Evolutionary conservation across 2,888 invertebrate genomes (phyloP), one percentile per base, ranked within the genome.

Genomic region (Spilarctia lutea): DNA sequence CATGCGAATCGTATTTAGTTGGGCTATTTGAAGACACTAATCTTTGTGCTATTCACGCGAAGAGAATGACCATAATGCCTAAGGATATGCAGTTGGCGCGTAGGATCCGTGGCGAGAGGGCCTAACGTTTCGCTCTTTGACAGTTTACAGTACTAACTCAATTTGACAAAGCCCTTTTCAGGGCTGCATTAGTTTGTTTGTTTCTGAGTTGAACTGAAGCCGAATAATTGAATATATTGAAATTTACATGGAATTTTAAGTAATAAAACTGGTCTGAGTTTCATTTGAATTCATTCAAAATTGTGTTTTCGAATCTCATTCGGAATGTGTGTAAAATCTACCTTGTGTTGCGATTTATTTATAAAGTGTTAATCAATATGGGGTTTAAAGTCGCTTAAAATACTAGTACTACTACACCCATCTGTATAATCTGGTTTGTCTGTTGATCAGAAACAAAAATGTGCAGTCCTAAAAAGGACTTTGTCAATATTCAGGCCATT

Each of bases 1-100:
- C 96, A 0, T 95, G 97, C 84, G 94, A 97, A 88, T 96, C 96
- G 81, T 96, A 97, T 85, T 88, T 97, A 45, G 97, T 97, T 24
- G 97, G 97, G 18, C 91, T 97, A 0, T 97, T 97, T 87, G 97
- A 97, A 89, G 97, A 97, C 86, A 98, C 98, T 42, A 98, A 98
- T 89, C 92, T 98, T 85, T 98, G 97, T 90, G 98, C 98, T 60
- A 97, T 98, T 82, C 98, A 98, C 86, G 98, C 94, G 0, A 94
- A 92, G 66, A 81, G 94, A 3, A 94, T 95, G 0, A 95, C 94
- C 0, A 94, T 94, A 0, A 94, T 94, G 94, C 94, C 94, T 0
- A 94, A 93, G 60, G 94, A 94, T 77, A 90, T 94, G 0, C 94
- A 94, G 80, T 73, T 94, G 27, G 94, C 94, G 7, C 82, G 94